Conservation (phyloP, 2,113 vertebrate genomes). For the Collichthys lucidus region DNA sequence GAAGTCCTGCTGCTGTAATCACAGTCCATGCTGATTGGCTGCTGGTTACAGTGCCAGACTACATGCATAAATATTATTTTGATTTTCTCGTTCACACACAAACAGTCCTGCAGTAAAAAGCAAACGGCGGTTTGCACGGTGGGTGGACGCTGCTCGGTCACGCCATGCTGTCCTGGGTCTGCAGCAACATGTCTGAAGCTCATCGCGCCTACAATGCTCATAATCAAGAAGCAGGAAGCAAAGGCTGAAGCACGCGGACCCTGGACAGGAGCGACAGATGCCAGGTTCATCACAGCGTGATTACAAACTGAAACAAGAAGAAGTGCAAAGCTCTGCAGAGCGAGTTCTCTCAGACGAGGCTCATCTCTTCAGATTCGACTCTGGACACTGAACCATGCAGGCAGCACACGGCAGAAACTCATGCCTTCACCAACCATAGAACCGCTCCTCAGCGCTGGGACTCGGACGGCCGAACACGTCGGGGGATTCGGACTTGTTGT, state of each 20-base stretch:
- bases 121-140: conserved; percentile 24
- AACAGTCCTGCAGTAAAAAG: conserved; percentile 35
- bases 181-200: conserved; percentile 17
- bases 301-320: conserved; percentile 9
- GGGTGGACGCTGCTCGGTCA: conserved; percentile 3
- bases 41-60: background rate
- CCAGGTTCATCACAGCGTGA: background rate
- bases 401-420: conserved; percentile 12
- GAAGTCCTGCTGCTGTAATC: conserved; percentile 6
- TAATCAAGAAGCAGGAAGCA: conserved; percentile 55
- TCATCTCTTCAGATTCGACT: conserved; percentile 9
- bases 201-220: background rate
- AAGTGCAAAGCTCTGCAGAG: conserved; percentile 39
- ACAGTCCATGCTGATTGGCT: background rate
- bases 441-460: conserved; percentile 28
- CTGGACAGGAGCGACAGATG: conserved; percentile 31
- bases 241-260: conserved; percentile 48
- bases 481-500: conserved; percentile 28
- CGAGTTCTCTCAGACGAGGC: conserved; percentile 30
- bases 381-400: conserved; percentile 34
- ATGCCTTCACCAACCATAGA: conserved; percentile 55
- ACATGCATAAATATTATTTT: conserved; percentile 10
- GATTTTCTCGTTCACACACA: conserved; percentile 20
- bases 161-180: conserved; percentile 36
- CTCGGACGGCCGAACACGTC: background rate